A percentile compares a stretch with the other conserved stretches of the same genome.
These are phyloP conservation scores for Meteorus colon DNA, from an alignment of 2,888 invertebrate genomes.

Conservation along the genomic window DNA sequence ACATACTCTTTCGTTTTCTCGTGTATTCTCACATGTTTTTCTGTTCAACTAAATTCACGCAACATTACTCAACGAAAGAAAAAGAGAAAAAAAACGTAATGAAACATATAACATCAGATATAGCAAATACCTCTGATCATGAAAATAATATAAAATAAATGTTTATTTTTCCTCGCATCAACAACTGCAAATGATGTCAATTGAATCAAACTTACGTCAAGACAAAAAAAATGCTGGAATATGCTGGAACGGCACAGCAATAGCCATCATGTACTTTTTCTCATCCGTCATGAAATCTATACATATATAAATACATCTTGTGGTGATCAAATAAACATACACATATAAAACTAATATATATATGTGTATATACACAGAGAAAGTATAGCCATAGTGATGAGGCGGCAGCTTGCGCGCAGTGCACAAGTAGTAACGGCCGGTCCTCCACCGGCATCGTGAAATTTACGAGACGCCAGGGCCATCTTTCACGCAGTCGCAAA, in stretches of 20 bases:
- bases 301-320: background rate
- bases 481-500: constrained; percentile 63
- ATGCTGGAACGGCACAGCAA: constrained; percentile 11
- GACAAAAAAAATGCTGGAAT: background rate
- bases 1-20: no score
- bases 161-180: no score
- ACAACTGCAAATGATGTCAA: background rate
- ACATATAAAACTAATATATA: no score
- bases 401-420: constrained; percentile 40
- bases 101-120: no score
- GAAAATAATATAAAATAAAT: no score
- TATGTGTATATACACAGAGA: background rate
- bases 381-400: background rate
- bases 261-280: constrained; percentile 40
- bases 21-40: no score
- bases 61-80: no score
- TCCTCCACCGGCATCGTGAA: constrained; percentile 51
- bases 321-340: no score
- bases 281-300: constrained; percentile 47
- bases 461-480: constrained; percentile 66
- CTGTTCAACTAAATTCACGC: no score
- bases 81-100: no score
- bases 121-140: no score
- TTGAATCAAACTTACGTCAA: constrained; percentile 11
- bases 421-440: constrained; percentile 58